Base-by-base conservation (phyloP, 1,140 invertebrate genomes). In the Drosophila subpulchrella region DNA sequence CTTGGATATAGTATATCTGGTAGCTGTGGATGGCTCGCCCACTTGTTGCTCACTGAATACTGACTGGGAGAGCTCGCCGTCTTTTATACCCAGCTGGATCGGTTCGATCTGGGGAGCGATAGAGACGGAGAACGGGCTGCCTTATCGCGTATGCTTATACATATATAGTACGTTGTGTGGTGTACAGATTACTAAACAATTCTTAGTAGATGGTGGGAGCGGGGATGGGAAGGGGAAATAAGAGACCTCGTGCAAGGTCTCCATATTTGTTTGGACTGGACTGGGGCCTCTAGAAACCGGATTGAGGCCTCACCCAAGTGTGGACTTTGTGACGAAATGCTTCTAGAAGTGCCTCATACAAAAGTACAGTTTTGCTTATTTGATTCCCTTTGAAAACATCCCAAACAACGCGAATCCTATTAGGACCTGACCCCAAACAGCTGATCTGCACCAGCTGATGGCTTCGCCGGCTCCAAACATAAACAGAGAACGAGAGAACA, bases 401-500 rank as follows among this genome's bases (percentile, higher is more conserved):
- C 8, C 24, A 6, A 36, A 7, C 3, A 11, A 30, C 30, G 7
- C 6, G 20, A 46, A 13, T 42, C 6, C 32, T 6, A 42, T 17
- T 2, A 15, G 47, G 17, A 17, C 3, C 5, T 15, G 2, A 24
- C 3, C n/a, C 10, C 32, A n/a, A 54, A 95, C 77, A 80, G 68
- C 54, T 78, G 70, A 46, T 72, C 30, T 4, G 3, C 4, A 1
- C 24, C 54, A 53, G 34, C 39, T 70, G 39, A 41, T 11, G 11
- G n/a, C 12, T 36, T 6, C 8, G 36, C 32, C 15, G 17, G 17
- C 17, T 57, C 17, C 30, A 58, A 42, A 32, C 38, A 50, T 73
- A 78, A 86, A 86, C 75, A 86, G 78, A 86, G 82, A 81, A 15
- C 12, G 10, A 39, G 79, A 83, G 80, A 47, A 56, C 57, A 30